Conservation (phyloP, 2,888 invertebrate species). For the Drosophila koepferae region DNA sequence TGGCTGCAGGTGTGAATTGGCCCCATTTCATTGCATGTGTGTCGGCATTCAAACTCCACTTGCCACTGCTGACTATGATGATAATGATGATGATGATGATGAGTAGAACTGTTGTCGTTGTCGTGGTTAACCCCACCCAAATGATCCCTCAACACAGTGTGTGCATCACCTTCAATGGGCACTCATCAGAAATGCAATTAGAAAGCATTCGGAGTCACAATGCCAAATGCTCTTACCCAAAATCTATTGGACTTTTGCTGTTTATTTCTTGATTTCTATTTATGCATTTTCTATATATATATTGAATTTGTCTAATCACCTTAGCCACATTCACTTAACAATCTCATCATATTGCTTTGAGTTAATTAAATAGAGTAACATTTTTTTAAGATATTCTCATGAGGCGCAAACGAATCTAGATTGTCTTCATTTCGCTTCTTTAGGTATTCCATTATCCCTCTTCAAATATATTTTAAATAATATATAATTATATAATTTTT, state of each 20-base stretch:
- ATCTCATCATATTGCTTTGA: background rate
- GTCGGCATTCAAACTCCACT: conserved; percentile 34
- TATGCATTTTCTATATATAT: background rate
- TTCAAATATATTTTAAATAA: too few relatives aligned
- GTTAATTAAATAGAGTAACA: background rate
- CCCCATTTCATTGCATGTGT: conserved; percentile 62
- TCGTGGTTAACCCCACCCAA: conserved; percentile 50
- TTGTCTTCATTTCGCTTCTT: too few relatives aligned
- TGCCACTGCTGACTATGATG: conserved; percentile 26
- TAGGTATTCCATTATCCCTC: too few relatives aligned
- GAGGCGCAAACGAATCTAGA: background rate
- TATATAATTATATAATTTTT: too few relatives aligned
- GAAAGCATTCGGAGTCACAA: conserved; percentile 30
- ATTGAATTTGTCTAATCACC: background rate
- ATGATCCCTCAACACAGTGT: conserved; percentile 25
- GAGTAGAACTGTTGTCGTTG: conserved; percentile 47
- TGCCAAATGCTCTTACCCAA: conserved; percentile 27
- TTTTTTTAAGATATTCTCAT: background rate
- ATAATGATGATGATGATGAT: conserved; percentile 22
- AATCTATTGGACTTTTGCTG: conserved; percentile 13
- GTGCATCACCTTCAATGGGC: conserved; percentile 15
- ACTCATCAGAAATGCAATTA: conserved; percentile 76
- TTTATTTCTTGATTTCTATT: too few relatives aligned
- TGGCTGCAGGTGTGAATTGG: conserved; percentile 60
- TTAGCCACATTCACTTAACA: background rate